Evolutionary conservation across 2,797 vertebrate genomes (phyloP).

Genomic region (Trematomus bernacchii): DNA sequence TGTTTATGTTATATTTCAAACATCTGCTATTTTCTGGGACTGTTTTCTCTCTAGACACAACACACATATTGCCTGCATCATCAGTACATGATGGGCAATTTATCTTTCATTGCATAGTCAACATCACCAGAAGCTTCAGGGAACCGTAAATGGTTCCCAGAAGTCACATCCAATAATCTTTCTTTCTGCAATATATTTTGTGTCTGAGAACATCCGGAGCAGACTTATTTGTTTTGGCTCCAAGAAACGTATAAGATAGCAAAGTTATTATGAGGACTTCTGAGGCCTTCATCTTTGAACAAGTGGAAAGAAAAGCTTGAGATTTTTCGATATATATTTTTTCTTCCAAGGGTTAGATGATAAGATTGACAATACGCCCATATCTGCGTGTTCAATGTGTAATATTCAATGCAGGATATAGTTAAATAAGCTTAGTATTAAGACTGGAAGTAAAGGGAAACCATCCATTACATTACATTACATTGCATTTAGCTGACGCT

Average conservation of each 20-base stretch:
- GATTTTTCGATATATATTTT: too few species aligned
- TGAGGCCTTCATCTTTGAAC: not conserved
- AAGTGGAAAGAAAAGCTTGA: not conserved
- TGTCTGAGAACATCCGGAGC: conserved; percentile 2
- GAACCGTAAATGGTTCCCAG: not conserved
- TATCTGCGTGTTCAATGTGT: not conserved
- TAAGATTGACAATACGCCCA: too few species aligned
- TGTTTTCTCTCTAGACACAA: conserved; percentile 11
- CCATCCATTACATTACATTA: too few species aligned
- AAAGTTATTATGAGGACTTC: not conserved
- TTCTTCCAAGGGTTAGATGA: too few species aligned
- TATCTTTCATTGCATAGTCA: conserved; percentile 15
- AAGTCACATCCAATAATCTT: conserved; percentile 4
- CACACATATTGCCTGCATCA: not conserved
- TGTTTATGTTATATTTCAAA: conserved; percentile 45
- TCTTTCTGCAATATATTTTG: not conserved
- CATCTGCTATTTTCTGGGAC: conserved; percentile 30
- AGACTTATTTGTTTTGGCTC: conserved; percentile 4
- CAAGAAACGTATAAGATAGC: not conserved
- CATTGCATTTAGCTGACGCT: too few species aligned
- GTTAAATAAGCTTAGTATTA: not conserved
- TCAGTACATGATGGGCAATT: conserved; percentile 9
- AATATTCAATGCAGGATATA: not conserved
- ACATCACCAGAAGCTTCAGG: conserved; percentile 9
- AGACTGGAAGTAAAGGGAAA: too few species aligned